These are phyloP conservation scores for Anastatus disparis DNA, from an alignment of 1,140 invertebrate species.

Conservation along the genomic window DNA sequence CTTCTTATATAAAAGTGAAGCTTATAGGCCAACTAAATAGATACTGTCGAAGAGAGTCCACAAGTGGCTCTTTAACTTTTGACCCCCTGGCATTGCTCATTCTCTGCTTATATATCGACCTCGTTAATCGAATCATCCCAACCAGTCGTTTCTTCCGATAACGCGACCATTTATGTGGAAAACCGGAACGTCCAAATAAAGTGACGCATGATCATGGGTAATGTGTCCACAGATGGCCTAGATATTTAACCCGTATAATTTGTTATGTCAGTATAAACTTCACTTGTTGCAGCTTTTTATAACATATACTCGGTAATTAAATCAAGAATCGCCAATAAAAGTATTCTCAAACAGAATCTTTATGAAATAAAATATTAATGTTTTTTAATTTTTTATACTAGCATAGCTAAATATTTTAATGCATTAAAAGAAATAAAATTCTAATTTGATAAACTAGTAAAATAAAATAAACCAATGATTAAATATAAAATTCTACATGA, in stretches of 20 bases:
- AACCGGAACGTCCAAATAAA: constrained; percentile 14
- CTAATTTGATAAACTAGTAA: too few relatives aligned
- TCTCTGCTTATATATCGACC: too few relatives aligned
- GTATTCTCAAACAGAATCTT: too few relatives aligned
- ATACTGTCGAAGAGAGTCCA: constrained; percentile 66
- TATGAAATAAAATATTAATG: too few relatives aligned
- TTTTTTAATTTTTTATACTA: too few relatives aligned
- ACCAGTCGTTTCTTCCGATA: constrained; percentile 32
- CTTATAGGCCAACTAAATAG: constrained; percentile 68
- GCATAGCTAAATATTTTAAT: too few relatives aligned
- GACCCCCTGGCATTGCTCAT: constrained; percentile 63
- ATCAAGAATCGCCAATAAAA: too few relatives aligned
- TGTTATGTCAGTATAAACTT: background rate
- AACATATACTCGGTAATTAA: too few relatives aligned
- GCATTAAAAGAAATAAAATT: too few relatives aligned
- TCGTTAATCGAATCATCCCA: constrained; percentile 64
- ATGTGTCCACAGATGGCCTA: background rate
- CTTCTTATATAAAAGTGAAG: constrained; percentile 63
- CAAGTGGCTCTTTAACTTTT: constrained; percentile 70
- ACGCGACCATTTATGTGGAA: constrained; percentile 18
- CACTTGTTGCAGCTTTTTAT: too few relatives aligned
- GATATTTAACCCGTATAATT: background rate
- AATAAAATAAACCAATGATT: too few relatives aligned
- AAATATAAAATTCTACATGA: too few relatives aligned
- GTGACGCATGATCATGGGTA: background rate